These are phyloP conservation scores for Clarias macrocephalus DNA, from an alignment of 2,113 vertebrate species.

Conservation along the genomic window DNA sequence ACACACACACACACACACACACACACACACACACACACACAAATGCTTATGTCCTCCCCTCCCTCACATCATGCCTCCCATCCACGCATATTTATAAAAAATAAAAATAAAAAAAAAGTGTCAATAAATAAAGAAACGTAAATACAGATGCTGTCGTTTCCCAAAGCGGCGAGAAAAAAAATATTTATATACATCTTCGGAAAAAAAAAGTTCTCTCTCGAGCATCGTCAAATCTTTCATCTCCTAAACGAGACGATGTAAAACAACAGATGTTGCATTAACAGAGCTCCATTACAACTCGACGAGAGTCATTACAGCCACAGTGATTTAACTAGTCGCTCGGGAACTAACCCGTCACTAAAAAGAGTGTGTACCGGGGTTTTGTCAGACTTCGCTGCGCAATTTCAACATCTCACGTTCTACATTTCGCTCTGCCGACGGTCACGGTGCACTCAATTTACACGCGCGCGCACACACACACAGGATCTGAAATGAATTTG, in stretches of 20 bases:
- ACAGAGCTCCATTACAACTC: constrained; percentile 26
- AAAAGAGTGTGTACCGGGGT: not conserved
- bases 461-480: not conserved
- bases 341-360: not conserved
- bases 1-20: not conserved
- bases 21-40: not conserved
- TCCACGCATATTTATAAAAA: not conserved
- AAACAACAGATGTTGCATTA: constrained; percentile 51
- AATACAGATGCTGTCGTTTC: not conserved
- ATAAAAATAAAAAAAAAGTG: not conserved
- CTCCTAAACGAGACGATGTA: constrained; percentile 14
- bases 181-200: not conserved
- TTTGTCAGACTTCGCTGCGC: not conserved
- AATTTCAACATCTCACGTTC: not conserved
- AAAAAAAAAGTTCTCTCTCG: not conserved
- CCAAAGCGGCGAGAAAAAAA: not conserved
- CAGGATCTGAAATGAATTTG: constrained; percentile 16
- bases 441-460: not conserved
- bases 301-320: constrained; percentile 27
- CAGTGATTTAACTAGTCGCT: constrained; percentile 16
- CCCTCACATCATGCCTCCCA: not conserved
- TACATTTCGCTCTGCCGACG: not conserved
- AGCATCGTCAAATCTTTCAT: not conserved
- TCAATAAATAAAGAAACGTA: not conserved
- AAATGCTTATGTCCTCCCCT: not conserved